Evolutionary conservation across 2,113 vertebrate genomes (phyloP).

Genomic region (Peromyscus polionotus): DNA sequence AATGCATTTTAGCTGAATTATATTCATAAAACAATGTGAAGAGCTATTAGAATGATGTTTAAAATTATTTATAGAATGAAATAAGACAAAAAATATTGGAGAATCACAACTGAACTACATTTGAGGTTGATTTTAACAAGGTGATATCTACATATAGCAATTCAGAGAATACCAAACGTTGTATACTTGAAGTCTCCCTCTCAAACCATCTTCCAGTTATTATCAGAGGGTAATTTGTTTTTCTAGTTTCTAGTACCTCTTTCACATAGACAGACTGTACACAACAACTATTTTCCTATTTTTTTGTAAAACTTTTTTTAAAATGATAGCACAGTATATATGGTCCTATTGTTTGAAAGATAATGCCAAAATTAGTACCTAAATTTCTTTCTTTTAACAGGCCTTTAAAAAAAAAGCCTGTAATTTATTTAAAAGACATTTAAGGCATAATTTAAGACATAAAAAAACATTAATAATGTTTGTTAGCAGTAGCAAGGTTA

Average conservation of each 20-base stretch:
- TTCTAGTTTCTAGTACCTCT: not conserved
- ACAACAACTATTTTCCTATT: constrained; percentile 40
- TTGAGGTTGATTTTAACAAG: not conserved
- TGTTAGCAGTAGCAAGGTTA: constrained; percentile 27
- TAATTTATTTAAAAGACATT: constrained; percentile 34
- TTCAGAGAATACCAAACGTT: not conserved
- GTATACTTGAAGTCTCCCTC: not conserved
- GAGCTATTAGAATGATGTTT: not conserved
- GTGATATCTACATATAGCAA: not conserved
- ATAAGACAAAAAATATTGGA: not conserved
- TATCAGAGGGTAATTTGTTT: constrained; percentile 9
- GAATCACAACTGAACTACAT: not conserved
- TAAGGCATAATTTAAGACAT: not conserved
- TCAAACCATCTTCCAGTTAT: not conserved
- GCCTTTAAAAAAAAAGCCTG: not conserved
- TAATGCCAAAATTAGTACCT: not conserved
- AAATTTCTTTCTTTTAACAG: constrained; percentile 35
- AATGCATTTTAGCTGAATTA: constrained; percentile 41
- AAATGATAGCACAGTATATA: not conserved
- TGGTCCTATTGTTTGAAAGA: not conserved
- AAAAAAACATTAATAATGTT: not conserved
- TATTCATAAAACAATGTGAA: not conserved
- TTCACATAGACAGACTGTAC: not conserved
- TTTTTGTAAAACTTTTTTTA: constrained; percentile 34
- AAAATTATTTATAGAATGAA: constrained; percentile 27